Evolutionary conservation across 1,140 invertebrate species (phyloP).

Genomic region (Polyergus mexicanus): DNA sequence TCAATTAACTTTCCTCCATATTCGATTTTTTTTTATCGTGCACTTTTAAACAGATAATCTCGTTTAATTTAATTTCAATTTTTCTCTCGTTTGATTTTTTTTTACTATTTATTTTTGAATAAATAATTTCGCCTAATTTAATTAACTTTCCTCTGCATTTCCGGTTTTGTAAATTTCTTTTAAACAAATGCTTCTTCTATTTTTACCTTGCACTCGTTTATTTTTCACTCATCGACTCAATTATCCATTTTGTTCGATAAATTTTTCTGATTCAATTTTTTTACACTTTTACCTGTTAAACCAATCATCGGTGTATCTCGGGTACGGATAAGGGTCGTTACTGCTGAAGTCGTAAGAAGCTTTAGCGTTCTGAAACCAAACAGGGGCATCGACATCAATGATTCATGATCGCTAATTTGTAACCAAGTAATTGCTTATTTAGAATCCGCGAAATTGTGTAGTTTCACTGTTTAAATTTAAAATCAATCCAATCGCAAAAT

Average conservation of each 20-base stretch:
- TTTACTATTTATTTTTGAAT: no score
- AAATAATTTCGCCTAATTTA: no score
- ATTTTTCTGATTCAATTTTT: background rate
- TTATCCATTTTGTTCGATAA: background rate
- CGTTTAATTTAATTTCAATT: no score
- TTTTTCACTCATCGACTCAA: background rate
- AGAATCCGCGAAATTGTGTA: background rate
- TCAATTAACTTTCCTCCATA: background rate
- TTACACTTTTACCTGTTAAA: conserved; percentile 94
- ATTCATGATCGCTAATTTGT: background rate
- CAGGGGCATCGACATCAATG: background rate
- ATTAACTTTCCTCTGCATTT: no score
- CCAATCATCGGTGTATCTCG: conserved; percentile 99
- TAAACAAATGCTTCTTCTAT: no score
- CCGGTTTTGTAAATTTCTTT: no score
- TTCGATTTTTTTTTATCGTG: no score
- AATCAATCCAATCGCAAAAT: background rate
- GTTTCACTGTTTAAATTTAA: background rate
- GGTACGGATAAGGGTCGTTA: conserved; percentile 99
- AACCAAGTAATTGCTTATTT: background rate
- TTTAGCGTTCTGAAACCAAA: conserved; percentile 94
- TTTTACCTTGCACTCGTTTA: no score
- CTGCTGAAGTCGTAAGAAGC: conserved; percentile 99
- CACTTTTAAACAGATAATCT: no score
- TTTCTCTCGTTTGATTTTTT: no score